Conservation (phyloP, 2,888 invertebrate species). For the Spodoptera littoralis region DNA sequence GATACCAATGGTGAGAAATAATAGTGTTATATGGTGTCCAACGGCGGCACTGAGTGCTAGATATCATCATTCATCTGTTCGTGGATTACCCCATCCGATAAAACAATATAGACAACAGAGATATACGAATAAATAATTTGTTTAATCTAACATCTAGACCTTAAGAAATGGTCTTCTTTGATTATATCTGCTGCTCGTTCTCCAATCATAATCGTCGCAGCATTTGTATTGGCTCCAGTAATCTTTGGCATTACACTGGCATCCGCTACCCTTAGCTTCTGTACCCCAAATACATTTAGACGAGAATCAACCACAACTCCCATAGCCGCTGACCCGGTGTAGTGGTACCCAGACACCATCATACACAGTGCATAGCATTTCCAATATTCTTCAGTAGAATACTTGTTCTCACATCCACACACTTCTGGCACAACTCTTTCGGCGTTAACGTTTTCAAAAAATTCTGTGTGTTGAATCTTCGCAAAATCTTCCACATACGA, state of each 20-base stretch:
- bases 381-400: conserved; percentile 88
- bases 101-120: too few species aligned
- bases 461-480: conserved; percentile 71
- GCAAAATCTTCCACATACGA: conserved; percentile 70
- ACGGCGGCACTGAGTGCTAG: too few species aligned
- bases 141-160: too few species aligned
- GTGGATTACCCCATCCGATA: too few species aligned
- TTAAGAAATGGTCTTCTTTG: conserved; percentile 36
- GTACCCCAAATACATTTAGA: conserved; percentile 89
- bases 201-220: conserved; percentile 93
- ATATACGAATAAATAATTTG: too few species aligned
- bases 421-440: conserved; percentile 56
- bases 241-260: conserved; percentile 92
- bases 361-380: conserved; percentile 90
- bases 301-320: conserved; percentile 91
- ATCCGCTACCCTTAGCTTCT: conserved; percentile 90
- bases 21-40: too few species aligned
- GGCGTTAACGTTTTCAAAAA: conserved; percentile 72
- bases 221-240: conserved; percentile 92
- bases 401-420: conserved; percentile 45
- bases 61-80: too few species aligned
- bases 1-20: too few species aligned
- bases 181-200: conserved; percentile 84
- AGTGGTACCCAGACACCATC: conserved; percentile 91
- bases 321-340: conserved; percentile 92